phyloP scores from a whole-genome alignment of 2,113 vertebrate species.

The Glaucomys volans region DNA sequence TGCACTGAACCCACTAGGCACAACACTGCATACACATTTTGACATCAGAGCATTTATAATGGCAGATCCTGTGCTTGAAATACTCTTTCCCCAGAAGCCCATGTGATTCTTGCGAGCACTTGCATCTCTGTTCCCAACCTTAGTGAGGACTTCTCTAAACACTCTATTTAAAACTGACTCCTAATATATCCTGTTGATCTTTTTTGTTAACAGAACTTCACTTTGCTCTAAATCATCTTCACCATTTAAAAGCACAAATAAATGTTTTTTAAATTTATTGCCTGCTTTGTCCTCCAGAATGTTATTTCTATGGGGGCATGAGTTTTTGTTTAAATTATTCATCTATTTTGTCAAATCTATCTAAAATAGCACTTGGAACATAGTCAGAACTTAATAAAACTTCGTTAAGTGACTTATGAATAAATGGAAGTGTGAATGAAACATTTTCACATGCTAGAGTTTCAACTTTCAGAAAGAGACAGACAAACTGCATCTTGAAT shows the following conservation, averaged over 20 bases:
- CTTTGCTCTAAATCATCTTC: background rate
- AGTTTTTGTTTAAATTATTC: background rate
- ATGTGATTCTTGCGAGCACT: background rate
- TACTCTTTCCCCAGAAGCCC: background rate
- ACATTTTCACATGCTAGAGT: background rate
- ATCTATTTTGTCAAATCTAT: background rate
- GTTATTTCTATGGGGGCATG: background rate
- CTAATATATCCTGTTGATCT: background rate
- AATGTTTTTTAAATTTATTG: background rate
- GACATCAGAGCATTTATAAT: background rate
- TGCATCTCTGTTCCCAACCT: background rate
- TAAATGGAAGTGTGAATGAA: background rate
- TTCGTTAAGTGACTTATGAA: background rate
- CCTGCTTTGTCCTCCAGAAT: background rate
- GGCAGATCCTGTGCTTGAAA: background rate
- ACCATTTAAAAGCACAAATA: background rate
- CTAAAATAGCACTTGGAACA: background rate
- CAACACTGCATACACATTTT: background rate
- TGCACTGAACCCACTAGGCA: too few species aligned
- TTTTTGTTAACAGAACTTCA: background rate
- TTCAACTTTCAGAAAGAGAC: constrained; percentile 25
- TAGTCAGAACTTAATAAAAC: background rate
- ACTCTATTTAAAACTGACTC: background rate
- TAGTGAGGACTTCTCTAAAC: background rate
- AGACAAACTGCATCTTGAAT: background rate